Base-by-base conservation (phyloP, 2,888 invertebrate genomes). In the Argyresthia goedartella region DNA sequence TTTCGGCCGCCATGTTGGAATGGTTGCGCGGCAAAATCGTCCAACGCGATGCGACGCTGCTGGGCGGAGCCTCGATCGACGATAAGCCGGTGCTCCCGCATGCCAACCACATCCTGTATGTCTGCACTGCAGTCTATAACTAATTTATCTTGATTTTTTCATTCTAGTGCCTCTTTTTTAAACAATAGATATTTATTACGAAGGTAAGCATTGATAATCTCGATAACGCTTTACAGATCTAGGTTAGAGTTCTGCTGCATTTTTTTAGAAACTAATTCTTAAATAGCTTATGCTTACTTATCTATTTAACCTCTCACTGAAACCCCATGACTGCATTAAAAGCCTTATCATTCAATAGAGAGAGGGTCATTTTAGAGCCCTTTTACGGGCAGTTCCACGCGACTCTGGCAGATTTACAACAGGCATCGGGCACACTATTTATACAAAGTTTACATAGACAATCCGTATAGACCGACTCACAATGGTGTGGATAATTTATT, bases 401-500 rank as follows among this genome's bases (percentile, higher is more conserved):
- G 6, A 25, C 25, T 25, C 25, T 25, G 68, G 73, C 67, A 82
- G 82, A 85, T 85, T 84, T 85, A 85, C 71, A 60, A 59, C 67
- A 53, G 14, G 65, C 62, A 67, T 69, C 66, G 63, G 61, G 59
- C 62, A 68, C 63, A 72, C 73, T 73, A 71, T 77, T 72, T 73
- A 73, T 68, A 69, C 69, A 61, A 57, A 76, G 77, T 81, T 81
- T 80, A 71, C 79, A 72, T 78, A 76, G 74, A 80, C 78, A 71
- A 75, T 71, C 74, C 68, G 56, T 42, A 67, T 66, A 60, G 63
- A 64, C 57, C 65, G 65, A 60, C 59, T 59, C 63, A 79, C 79
- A 81, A 78, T 77, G 71, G 68, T 63, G 62, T 54, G 69, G 66
- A 77, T 81, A 81, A 82, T 84, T 81, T 84, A 85, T 86, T 81